phyloP scores from a whole-genome alignment of 2,797 vertebrate species.

The Sparidentex hasta region DNA sequence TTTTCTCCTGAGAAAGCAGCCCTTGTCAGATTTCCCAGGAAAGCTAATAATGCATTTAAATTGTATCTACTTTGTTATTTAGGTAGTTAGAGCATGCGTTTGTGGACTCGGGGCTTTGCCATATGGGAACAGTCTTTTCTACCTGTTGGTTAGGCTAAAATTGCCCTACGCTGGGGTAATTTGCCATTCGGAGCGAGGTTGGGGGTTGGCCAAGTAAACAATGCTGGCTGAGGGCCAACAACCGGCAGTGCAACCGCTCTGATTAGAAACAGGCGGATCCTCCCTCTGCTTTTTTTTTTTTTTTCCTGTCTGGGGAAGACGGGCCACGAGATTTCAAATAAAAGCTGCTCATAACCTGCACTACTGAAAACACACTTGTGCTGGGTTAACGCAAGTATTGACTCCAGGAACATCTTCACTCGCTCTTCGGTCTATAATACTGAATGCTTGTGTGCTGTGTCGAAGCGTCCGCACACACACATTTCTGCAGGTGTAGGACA shows the following conservation, averaged over 20 bases:
- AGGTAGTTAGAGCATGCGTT: slow-evolving; percentile 36
- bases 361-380: background rate
- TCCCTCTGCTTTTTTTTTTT: slow-evolving; percentile 11
- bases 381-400: background rate
- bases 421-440: background rate
- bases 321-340: slow-evolving; percentile 16
- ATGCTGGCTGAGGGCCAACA: slow-evolving; percentile 73
- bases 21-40: slow-evolving; percentile 63
- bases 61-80: slow-evolving; percentile 50
- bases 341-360: slow-evolving; percentile 12
- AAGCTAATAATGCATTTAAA: slow-evolving; percentile 59
- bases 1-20: slow-evolving; percentile 64
- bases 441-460: background rate
- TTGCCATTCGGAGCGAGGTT: slow-evolving; percentile 55
- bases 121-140: slow-evolving; percentile 56
- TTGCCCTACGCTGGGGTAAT: slow-evolving; percentile 67
- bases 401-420: background rate
- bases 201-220: slow-evolving; percentile 76
- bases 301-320: slow-evolving; percentile 7
- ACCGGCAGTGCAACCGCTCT: slow-evolving; percentile 53
- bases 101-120: slow-evolving; percentile 28
- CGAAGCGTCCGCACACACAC: slow-evolving; percentile 5
- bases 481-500: slow-evolving; percentile 24
- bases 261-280: slow-evolving; percentile 68
- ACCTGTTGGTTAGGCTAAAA: slow-evolving; percentile 74